These are phyloP conservation scores for Aethina tumida DNA, from an alignment of 1,140 invertebrate genomes.

Conservation along the genomic window DNA sequence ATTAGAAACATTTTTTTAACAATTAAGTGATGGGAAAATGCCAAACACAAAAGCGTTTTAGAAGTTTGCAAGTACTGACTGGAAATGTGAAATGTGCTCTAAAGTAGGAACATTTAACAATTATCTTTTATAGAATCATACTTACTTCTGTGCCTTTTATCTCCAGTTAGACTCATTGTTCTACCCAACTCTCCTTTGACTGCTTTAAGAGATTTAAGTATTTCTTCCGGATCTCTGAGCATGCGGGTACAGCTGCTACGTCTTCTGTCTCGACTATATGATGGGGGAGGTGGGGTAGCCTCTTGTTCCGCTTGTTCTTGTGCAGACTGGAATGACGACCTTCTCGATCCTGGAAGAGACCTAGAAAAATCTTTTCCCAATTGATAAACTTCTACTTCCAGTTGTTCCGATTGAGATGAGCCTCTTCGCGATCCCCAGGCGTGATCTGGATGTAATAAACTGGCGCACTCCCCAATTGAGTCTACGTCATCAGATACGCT, in stretches of 20 bases:
- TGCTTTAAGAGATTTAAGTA: constrained; percentile 64
- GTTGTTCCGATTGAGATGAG: constrained; percentile 73
- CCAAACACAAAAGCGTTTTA: background rate
- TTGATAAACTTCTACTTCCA: constrained; percentile 77
- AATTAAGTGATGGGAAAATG: background rate
- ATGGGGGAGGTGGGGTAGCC: constrained; percentile 39
- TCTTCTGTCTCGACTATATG: constrained; percentile 56
- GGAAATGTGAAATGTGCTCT: background rate
- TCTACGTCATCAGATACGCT: constrained; percentile 63
- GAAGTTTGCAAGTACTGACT: constrained; percentile 1
- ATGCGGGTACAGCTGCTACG: constrained; percentile 64
- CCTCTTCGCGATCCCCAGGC: constrained; percentile 72
- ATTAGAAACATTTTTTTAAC: background rate
- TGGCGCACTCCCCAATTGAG: constrained; percentile 57
- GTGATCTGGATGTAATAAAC: constrained; percentile 72
- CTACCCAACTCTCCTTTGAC: constrained; percentile 68
- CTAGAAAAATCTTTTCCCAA: constrained; percentile 74
- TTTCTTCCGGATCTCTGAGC: constrained; percentile 68
- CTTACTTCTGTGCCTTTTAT: constrained; percentile 53
- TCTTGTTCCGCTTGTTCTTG: constrained; percentile 40
- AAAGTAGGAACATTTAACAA: constrained; percentile 5
- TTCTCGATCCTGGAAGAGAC: constrained; percentile 69
- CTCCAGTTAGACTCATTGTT: constrained; percentile 63
- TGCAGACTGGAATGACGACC: constrained; percentile 68
- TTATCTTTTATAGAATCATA: constrained; percentile 21